Conservation (phyloP, 2,888 invertebrate species). For the Cheilosia soror region DNA sequence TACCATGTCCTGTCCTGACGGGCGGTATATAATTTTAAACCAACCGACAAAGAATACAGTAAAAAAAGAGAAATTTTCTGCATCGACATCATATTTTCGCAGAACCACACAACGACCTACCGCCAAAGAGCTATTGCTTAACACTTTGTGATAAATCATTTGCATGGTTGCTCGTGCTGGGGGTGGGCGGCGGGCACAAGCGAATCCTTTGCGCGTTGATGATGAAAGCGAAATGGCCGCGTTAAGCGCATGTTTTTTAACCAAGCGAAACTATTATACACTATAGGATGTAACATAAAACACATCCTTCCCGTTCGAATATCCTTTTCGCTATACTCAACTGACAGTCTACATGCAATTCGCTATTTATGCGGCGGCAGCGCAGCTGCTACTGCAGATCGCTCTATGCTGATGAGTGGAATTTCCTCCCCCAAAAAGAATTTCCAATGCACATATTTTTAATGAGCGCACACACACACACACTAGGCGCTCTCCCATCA, state of each 20-base stretch:
- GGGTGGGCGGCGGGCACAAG: constrained; percentile 3
- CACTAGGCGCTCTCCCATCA: not conserved
- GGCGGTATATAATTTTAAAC: constrained; percentile 31
- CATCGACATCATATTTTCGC: constrained; percentile 48
- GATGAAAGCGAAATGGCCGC: constrained; percentile 55
- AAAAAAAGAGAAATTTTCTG: constrained; percentile 23
- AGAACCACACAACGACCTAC: constrained; percentile 11
- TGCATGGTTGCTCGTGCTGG: constrained; percentile 16
- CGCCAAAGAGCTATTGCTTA: constrained; percentile 61
- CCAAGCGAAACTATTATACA: constrained; percentile 23
- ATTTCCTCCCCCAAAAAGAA: not conserved
- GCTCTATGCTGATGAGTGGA: constrained; percentile 17
- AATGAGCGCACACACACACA: not conserved
- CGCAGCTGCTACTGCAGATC: constrained; percentile 37
- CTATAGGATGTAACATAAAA: constrained; percentile 38
- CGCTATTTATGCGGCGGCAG: constrained; percentile 51
- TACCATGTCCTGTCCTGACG: not conserved
- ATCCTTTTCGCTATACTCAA: constrained; percentile 18
- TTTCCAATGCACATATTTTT: not conserved
- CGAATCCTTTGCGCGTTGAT: constrained; percentile 59
- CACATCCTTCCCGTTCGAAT: constrained; percentile 63
- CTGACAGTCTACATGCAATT: constrained; percentile 45
- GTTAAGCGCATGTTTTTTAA: constrained; percentile 55
- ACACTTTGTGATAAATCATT: constrained; percentile 71
- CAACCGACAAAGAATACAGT: not conserved